A percentile compares a stretch with the other conserved stretches of the same genome.
Evolutionary conservation across 1,140 invertebrate species (phyloP).

Genomic region (Lordiphosa collinella): DNA sequence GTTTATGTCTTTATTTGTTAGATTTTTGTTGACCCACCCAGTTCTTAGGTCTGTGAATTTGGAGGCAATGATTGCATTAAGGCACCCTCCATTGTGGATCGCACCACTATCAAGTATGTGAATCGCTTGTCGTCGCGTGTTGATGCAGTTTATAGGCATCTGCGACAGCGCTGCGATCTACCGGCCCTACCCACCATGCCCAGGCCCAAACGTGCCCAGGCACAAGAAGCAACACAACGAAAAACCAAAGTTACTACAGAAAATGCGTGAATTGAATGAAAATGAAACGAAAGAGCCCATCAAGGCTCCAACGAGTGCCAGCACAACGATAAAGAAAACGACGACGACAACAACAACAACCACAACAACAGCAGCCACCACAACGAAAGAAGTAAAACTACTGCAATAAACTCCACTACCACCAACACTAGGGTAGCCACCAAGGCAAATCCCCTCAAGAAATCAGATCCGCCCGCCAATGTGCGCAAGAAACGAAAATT

Average conservation of each 20-base stretch:
- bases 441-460: constrained; percentile 3
- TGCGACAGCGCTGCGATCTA: constrained; percentile 81
- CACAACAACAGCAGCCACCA: constrained; percentile 13
- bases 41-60: constrained; percentile 86
- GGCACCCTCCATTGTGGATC: constrained; percentile 85
- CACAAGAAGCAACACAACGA: constrained; percentile 33
- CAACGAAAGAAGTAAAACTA: constrained; percentile 14
- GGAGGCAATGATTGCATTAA: constrained; percentile 92
- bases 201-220: constrained; percentile 37
- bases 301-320: constrained; percentile 1
- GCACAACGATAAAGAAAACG: constrained; percentile 24
- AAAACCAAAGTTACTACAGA: constrained; percentile 41
- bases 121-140: constrained; percentile 81
- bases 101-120: constrained; percentile 84
- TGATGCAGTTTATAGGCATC: constrained; percentile 80
- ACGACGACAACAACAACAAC: constrained; percentile 6
- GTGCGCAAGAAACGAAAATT: constrained; percentile 64
- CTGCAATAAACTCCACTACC: constrained; percentile 23
- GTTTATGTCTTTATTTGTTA: background rate
- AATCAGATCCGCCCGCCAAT: constrained; percentile 22
- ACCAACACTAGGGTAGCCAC: background rate
- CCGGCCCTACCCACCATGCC: constrained; percentile 80
- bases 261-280: constrained; percentile 46
- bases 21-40: background rate
- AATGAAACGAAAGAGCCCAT: background rate